phyloP scores from a whole-genome alignment of 2,113 vertebrate species.

The Pristiophorus japonicus region DNA sequence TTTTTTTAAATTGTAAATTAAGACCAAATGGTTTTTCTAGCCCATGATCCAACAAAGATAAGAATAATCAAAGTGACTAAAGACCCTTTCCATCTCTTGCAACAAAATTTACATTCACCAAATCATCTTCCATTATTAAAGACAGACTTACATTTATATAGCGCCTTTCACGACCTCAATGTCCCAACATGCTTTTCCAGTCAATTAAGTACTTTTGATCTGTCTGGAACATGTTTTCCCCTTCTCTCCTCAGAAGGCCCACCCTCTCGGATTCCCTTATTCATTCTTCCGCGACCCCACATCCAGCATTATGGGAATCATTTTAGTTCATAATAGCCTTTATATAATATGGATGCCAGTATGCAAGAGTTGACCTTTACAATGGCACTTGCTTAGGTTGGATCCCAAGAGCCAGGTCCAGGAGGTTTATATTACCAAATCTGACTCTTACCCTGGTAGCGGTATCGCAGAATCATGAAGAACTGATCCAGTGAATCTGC shows the following conservation, averaged over 20 bases:
- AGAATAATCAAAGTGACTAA: neutral
- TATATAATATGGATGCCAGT: neutral
- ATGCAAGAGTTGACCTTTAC: neutral
- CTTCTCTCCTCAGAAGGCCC: too few species aligned
- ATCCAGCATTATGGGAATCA: neutral
- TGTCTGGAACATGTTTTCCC: too few species aligned
- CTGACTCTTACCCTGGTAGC: neutral
- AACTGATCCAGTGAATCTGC: neutral
- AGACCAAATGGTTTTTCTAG: constrained; percentile 42
- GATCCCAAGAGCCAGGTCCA: neutral
- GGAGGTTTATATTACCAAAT: neutral
- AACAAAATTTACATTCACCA: neutral
- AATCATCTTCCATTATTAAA: too few species aligned
- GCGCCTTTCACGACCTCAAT: too few species aligned
- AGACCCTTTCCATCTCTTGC: neutral
- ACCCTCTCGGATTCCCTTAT: too few species aligned
- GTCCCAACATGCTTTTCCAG: too few species aligned
- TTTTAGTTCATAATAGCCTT: neutral
- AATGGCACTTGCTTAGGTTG: neutral
- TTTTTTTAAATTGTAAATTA: too few species aligned
- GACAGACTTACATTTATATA: too few species aligned
- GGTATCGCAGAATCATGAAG: neutral
- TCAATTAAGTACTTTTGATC: too few species aligned
- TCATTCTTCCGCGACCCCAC: neutral
- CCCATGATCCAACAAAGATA: constrained; percentile 44